These are phyloP conservation scores for Ladona fulva DNA, from an alignment of 1,140 invertebrate genomes.

Conservation along the genomic window DNA sequence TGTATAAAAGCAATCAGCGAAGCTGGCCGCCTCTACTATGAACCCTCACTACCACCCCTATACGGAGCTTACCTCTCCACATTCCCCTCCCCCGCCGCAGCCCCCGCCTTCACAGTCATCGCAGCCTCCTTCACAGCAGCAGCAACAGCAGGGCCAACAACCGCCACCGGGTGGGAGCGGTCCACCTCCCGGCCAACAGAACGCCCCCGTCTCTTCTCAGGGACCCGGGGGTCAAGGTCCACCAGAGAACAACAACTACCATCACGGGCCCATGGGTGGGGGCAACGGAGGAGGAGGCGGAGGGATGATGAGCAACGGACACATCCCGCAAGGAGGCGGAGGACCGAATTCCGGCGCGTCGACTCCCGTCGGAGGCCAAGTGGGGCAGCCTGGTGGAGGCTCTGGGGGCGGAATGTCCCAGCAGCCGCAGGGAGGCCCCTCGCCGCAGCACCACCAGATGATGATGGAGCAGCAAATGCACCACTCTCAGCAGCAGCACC, in stretches of 20 bases:
- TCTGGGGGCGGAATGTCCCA: conserved; percentile 32
- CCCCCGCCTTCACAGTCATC: conserved; percentile 33
- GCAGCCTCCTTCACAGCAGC: conserved; percentile 10
- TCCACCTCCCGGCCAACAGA: neutral
- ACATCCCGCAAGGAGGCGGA: neutral
- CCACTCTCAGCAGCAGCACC: conserved; percentile 29
- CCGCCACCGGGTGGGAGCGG: neutral
- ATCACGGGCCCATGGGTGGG: conserved; percentile 30
- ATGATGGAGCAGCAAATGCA: conserved; percentile 30
- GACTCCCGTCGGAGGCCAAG: conserved; percentile 33
- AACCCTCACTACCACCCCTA: conserved; percentile 63
- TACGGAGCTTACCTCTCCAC: conserved; percentile 54
- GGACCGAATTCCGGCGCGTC: conserved; percentile 29
- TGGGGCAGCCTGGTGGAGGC: conserved; percentile 26
- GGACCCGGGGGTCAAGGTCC: conserved; percentile 40
- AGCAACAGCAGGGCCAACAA: neutral
- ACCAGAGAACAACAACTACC: conserved; percentile 37
- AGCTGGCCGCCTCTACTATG: conserved; percentile 50
- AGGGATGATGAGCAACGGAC: conserved; percentile 13
- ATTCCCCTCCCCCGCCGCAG: conserved; percentile 51
- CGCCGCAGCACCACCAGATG: conserved; percentile 30
- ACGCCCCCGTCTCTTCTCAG: neutral
- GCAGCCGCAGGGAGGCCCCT: conserved; percentile 33
- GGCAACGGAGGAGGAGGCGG: conserved; percentile 16
- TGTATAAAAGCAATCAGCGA: conserved; percentile 20